Base-by-base conservation (phyloP, 2,113 vertebrate genomes). In the Myotis yumanensis region DNA sequence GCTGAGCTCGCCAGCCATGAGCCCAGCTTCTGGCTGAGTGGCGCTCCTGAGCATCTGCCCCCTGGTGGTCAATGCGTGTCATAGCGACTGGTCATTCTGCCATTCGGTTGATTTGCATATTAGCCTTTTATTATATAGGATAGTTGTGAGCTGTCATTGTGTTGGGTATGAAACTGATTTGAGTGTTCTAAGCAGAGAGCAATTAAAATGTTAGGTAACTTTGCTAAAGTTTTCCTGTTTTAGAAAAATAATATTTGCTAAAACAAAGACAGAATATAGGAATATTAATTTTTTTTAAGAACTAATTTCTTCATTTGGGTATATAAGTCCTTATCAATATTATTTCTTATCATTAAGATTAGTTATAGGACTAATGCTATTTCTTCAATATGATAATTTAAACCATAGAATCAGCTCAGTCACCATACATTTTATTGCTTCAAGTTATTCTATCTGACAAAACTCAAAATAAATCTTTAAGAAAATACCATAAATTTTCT, bases 211-310 rank as follows among this genome's bases (percentile, higher is more conserved):
- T 72, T 96, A 98, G 90, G 66, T 94, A 89, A 90, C 90, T 97
- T 97, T 91, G 66, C 72, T 96, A 23, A 92, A 92, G 62, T 96
- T 96, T 95, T 95, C 43, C 88, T 95, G 87, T 96, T 80, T 82
- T 96, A 91, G 89, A 96, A 96, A 96, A 88, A 79, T 81, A 72
- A 20, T 0, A 94, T 94, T 97, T 96, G 85, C 96, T 95, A 98
- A 97, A 95, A 52, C 0, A 30, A 95, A 91, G 54, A 86, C 64
- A 95, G 85, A 87, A 82, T 96, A 81, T 82, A 94, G 79, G 76
- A 37, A 91, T 96, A 83, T 89, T 96, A 97, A 96, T 98, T 97
- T 95, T 97, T 72, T 72, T 32, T 35, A 96, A 86, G 75, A 89
- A 90, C 62, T 92, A 72, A 95, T 97, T 96, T 91, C 76, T 57